A percentile compares a stretch with the other conserved stretches of the same genome.
phyloP scores from a whole-genome alignment of 2,888 invertebrate genomes.

The Elysia crispata region DNA sequence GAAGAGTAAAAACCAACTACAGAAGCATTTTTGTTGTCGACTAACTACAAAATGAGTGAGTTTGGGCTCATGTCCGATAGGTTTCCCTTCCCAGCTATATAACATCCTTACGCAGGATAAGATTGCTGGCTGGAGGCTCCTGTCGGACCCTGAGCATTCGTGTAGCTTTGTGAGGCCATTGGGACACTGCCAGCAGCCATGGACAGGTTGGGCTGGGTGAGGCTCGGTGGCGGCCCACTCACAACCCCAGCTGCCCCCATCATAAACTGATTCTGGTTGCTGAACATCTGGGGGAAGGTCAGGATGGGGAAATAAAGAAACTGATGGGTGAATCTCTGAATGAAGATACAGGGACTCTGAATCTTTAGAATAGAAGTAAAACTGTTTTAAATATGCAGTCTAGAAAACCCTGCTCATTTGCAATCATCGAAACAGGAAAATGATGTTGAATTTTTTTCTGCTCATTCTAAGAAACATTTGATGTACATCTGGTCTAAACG shows the following conservation, averaged over 20 bases:
- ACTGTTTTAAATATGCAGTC: no score
- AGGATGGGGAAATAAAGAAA: background rate
- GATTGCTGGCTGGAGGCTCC: constrained; percentile 28
- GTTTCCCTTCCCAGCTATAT: background rate
- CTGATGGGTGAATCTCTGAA: no score
- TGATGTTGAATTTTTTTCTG: no score
- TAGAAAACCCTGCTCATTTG: no score
- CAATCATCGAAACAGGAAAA: no score
- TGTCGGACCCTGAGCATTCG: constrained; percentile 35
- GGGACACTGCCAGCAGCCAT: constrained; percentile 25
- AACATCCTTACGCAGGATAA: constrained; percentile 24
- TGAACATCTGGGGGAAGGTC: constrained; percentile 24
- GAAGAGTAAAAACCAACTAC: no score
- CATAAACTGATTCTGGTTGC: constrained; percentile 45
- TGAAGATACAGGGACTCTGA: no score
- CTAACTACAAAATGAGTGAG: no score
- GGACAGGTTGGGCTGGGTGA: constrained; percentile 37
- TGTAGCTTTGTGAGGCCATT: constrained; percentile 24
- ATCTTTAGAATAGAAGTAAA: no score
- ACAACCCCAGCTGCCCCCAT: constrained; percentile 14
- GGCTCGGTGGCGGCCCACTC: constrained; percentile 23
- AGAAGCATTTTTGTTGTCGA: no score
- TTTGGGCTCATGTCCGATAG: background rate
- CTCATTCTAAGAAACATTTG: no score
- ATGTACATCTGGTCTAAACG: no score